Base-by-base conservation (phyloP, 2,113 vertebrate species). In the Herpailurus yagouaroundi region DNA sequence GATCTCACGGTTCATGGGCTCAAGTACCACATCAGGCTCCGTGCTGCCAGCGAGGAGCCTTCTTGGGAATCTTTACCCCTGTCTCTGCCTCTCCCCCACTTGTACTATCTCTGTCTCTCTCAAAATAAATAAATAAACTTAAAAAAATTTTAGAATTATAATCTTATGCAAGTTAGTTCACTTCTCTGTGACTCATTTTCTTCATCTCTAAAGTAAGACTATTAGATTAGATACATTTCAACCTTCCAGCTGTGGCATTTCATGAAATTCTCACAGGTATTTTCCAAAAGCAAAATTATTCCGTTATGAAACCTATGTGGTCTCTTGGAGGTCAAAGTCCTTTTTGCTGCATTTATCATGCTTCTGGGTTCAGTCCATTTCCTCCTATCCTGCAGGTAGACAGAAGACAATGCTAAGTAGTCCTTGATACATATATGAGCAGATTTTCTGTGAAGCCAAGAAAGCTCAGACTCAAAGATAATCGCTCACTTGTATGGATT, bases 381-480 rank as follows among this genome's bases (percentile, higher is more conserved):
- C 91, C 2, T 0, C 64, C 83, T 48, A 93, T 12, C 10, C 79
- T 81, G 38, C 60, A 93, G 2, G 27, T 84, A 84, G 4, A 64
- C 0, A 19, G 36, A 71, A 96, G 8, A 96, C 98, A 96, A 19
- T 4, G 0, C 23, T 85, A 10, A 74, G 48, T 91, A 52, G 1
- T 0, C 3, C 41, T 45, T 0, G 6, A 15, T 60, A 16, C 10
- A 60, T 3, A 38, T 50, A 27, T 29, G 9, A 27, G 6, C 31
- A 1, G 21, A 21, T 84, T 95, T 95, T 94, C 41, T 50, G 15
- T 68, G 66, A 50, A 29, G 7, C 0, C 23, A 41, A 68, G 9
- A 7, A 79, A 89, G 13, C 1, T 73, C 50, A 48, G 5, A 55
- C 57, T 80, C 76, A 11, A 23, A 64, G 14, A 69, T 3, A 8